Evolutionary conservation across 2,113 vertebrate genomes (phyloP), one percentile per base, ranked within the genome.

Genomic region (Austrofundulus limnaeus): DNA sequence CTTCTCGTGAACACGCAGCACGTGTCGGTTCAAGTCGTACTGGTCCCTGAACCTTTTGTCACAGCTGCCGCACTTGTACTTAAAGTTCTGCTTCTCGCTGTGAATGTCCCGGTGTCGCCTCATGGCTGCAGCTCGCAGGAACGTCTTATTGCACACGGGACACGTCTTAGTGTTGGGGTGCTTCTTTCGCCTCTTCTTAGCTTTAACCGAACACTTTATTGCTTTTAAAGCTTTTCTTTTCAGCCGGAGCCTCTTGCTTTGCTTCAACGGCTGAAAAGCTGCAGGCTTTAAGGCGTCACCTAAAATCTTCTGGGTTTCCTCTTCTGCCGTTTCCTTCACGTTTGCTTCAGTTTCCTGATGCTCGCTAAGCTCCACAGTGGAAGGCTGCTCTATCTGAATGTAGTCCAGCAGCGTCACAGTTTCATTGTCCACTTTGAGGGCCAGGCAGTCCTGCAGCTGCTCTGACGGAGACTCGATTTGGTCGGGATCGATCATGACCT

Each of bases 41-140:
- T 85, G 88, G 71, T 91, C 89, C 60, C 89, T 77, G 78, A 91
- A 91, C 1, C 84, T 64, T 48, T 90, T 91, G 70, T 87, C 84
- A 4, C 90, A 89, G 65, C 62, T 70, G 51, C 17, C 28, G 41
- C 90, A 90, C 53, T 89, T 82, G 70, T 85, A 87, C 65, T 69
- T 88, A 23, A 90, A 84, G 21, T 89, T 82, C 8, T 86, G 72
- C 11, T 85, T 87, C 11, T 67, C 24, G 0, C 85, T 81, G 4
- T 91, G 89, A 12, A 79, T 91, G 39, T 90, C 88, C 53, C 75
- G 78, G 66, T 91, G 89, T 3, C 89, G 77, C 11, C 88, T 70
- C 89, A 91, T 90, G 54, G 88, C 89, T 0, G 88, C 86, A 5
- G 88, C 89, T 1, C 89, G 78, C 23, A 86, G 77, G 69, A 91